Evolutionary conservation across 1,140 invertebrate species (phyloP), one percentile per base, ranked within the genome.

Genomic region (Fopius arisanus): DNA sequence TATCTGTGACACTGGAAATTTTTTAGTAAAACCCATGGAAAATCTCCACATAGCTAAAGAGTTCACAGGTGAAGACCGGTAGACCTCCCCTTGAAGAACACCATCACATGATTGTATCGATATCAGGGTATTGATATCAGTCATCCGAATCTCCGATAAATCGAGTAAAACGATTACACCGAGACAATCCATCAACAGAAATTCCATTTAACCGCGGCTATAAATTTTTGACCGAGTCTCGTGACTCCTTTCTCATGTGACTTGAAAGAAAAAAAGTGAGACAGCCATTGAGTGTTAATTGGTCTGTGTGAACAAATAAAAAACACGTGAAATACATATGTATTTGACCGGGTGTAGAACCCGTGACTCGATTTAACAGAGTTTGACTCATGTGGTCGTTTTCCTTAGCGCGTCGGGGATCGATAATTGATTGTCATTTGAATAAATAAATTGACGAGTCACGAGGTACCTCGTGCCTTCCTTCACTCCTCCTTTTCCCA

Each of bases 41-140:
- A 37, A 37, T 6, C n/a, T n/a, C n/a, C n/a, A n/a, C n/a, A n/a
- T n/a, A 37, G 33, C 33, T 37, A 37, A 37, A 37, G 12, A 37
- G 33, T 37, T 37, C 33, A 37, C n/a, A n/a, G n/a, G n/a, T n/a
- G n/a, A n/a, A n/a, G n/a, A n/a, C n/a, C n/a, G n/a, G n/a, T n/a
- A n/a, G n/a, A n/a, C n/a, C n/a, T n/a, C n/a, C n/a, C n/a, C n/a
- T n/a, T n/a, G n/a, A 37, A 68, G 67, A 21, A 51, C 40, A 23
- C 12, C n/a, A 28, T n/a, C 51, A 54, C 2, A 37, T 12, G 33
- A 37, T 37, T 37, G 33, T 37, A 37, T 1, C 33, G 33, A 54
- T 54, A 54, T 88, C 54, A 90, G 90, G 76, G 74, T 33, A 82
- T 80, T 23, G 9, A 21, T 54, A 62, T 62, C 28, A 14, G 21